Percentiles rank a stretch among this genome's conserved stretches.
Conservation (phyloP, 1,140 invertebrate species). For the Lithobius niger region DNA sequence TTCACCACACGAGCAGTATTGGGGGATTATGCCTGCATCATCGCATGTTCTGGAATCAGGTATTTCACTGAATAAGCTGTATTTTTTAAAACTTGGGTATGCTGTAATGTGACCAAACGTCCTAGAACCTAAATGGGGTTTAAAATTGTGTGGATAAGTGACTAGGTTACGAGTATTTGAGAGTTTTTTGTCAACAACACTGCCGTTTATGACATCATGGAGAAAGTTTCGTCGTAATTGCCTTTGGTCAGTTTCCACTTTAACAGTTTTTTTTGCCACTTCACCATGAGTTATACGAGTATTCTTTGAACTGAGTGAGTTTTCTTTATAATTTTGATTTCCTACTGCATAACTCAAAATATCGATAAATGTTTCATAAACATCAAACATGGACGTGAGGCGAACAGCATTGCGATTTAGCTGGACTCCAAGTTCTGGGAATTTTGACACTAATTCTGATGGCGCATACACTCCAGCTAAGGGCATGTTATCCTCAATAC, state of each 20-base stretch:
- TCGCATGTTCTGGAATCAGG: conserved; percentile 30
- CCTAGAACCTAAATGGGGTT: no score
- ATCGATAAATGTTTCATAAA: conserved; percentile 53
- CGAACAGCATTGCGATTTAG: conserved; percentile 44
- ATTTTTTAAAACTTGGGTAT: not conserved
- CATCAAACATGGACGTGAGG: conserved; percentile 65
- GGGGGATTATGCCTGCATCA: conserved; percentile 33
- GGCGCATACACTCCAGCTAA: conserved; percentile 28
- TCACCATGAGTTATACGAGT: no score
- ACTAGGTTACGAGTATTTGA: not conserved
- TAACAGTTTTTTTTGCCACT: not conserved
- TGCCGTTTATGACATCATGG: not conserved
- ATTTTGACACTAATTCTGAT: conserved; percentile 22
- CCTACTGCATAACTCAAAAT: conserved; percentile 39
- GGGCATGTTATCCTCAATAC: conserved; percentile 30
- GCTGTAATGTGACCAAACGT: no score
- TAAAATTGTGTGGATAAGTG: no score
- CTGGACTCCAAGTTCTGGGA: conserved; percentile 22
- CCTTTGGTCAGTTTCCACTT: not conserved
- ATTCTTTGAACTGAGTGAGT: no score
- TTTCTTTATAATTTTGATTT: conserved; percentile 35
- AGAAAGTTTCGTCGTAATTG: not conserved
- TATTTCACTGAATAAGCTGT: conserved; percentile 9
- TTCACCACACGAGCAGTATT: conserved; percentile 36
- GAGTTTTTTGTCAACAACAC: not conserved